Conservation (phyloP, 2,888 invertebrate genomes). For the Drosophila yooni region DNA sequence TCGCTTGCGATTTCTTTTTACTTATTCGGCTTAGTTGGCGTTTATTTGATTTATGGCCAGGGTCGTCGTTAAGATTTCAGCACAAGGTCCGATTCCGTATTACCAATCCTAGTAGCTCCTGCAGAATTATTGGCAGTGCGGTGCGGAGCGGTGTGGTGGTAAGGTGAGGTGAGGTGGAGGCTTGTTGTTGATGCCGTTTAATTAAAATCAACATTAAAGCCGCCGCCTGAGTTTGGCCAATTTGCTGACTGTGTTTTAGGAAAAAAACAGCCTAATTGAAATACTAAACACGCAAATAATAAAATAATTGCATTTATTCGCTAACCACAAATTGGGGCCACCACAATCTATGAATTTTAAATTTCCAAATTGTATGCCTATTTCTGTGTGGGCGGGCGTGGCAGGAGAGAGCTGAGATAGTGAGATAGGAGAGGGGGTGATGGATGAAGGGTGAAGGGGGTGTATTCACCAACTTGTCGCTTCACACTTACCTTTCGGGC, state of each 20-base stretch:
- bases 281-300: constrained; percentile 51
- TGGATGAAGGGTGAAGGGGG: background rate
- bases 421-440: background rate
- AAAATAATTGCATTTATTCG: constrained; percentile 61
- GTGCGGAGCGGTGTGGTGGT: background rate
- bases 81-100: constrained; percentile 28
- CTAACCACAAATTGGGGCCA: constrained; percentile 17
- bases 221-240: constrained; percentile 61
- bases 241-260: constrained; percentile 57
- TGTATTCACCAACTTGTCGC: background rate
- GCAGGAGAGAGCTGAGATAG: background rate
- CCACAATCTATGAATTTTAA: constrained; percentile 70
- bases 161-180: background rate
- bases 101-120: constrained; percentile 37
- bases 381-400: background rate
- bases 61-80: constrained; percentile 63
- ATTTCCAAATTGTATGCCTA: constrained; percentile 34
- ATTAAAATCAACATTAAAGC: constrained; percentile 76
- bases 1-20: constrained; percentile 30
- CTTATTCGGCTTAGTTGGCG: constrained; percentile 71
- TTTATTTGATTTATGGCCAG: constrained; percentile 80
- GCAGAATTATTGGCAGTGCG: constrained; percentile 1
- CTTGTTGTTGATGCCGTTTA: constrained; percentile 46
- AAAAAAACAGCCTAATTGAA: constrained; percentile 50
- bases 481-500: constrained; percentile 12